Evolutionary conservation across 2,888 invertebrate genomes (phyloP).

Genomic region (Epinotia demarniana): DNA sequence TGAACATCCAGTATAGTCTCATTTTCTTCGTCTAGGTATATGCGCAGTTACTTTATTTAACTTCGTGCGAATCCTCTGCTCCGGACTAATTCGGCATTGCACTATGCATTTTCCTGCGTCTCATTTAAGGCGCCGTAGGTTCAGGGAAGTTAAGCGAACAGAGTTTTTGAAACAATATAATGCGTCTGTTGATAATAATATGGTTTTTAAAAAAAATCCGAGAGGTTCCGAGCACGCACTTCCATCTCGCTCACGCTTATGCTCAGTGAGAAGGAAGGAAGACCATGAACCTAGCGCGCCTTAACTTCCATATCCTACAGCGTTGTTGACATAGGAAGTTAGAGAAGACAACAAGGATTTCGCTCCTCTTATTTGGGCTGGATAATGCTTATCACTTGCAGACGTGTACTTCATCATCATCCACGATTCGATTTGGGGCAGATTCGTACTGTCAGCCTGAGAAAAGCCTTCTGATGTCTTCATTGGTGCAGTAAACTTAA

Average conservation of each 20-base stretch:
- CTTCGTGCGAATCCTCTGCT: neutral
- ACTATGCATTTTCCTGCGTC: neutral
- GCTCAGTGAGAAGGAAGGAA: no score
- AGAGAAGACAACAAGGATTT: constrained; percentile 4
- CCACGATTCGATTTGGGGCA: neutral
- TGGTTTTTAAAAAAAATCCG: no score
- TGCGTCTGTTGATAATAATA: no score
- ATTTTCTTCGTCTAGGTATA: no score
- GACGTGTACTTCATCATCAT: constrained; percentile 1
- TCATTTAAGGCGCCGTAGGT: neutral
- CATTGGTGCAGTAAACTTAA: neutral
- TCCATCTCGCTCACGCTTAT: no score
- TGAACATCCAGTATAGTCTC: no score
- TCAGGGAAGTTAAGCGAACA: no score
- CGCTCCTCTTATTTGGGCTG: constrained; percentile 3
- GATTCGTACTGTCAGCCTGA: neutral
- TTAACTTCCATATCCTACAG: neutral
- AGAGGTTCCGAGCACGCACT: no score
- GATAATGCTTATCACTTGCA: neutral
- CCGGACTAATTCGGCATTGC: neutral
- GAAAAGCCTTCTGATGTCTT: neutral
- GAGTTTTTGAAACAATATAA: no score
- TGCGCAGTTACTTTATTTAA: no score
- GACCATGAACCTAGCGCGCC: no score
- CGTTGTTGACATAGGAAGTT: neutral